Conservation (phyloP, 1,140 invertebrate species). For the Sipha flava region DNA sequence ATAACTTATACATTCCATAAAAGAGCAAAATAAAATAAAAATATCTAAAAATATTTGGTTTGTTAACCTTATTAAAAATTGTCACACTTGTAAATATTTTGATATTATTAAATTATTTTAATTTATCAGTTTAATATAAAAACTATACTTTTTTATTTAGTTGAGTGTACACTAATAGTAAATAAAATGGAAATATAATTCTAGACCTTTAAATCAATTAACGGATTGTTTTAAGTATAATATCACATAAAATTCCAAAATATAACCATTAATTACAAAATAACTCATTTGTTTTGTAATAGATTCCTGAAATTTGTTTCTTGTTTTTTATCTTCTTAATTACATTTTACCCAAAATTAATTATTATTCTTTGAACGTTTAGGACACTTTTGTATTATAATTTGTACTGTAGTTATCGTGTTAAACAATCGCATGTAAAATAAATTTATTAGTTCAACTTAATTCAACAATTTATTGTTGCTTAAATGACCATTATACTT, state of each 20-base stretch:
- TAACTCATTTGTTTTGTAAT: not conserved
- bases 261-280: not conserved
- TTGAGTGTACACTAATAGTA: too few species aligned
- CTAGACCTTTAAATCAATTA: not conserved
- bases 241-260: not conserved
- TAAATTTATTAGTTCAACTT: not conserved
- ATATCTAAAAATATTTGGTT: too few species aligned
- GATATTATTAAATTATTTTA: too few species aligned
- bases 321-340: conserved; percentile 12
- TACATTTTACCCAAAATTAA: not conserved
- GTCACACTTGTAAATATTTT: too few species aligned
- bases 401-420: not conserved
- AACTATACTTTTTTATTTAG: too few species aligned
- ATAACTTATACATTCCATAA: too few species aligned
- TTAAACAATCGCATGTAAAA: not conserved
- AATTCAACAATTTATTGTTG: not conserved
- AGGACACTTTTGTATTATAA: not conserved
- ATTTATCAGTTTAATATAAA: too few species aligned
- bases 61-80: too few species aligned
- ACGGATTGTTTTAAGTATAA: not conserved
- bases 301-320: not conserved
- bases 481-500: not conserved
- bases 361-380: conserved; percentile 8
- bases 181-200: not conserved
- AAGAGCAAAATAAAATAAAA: too few species aligned